Base-by-base conservation (phyloP, 2,888 invertebrate species). In the Chaetoderma sp. region DNA sequence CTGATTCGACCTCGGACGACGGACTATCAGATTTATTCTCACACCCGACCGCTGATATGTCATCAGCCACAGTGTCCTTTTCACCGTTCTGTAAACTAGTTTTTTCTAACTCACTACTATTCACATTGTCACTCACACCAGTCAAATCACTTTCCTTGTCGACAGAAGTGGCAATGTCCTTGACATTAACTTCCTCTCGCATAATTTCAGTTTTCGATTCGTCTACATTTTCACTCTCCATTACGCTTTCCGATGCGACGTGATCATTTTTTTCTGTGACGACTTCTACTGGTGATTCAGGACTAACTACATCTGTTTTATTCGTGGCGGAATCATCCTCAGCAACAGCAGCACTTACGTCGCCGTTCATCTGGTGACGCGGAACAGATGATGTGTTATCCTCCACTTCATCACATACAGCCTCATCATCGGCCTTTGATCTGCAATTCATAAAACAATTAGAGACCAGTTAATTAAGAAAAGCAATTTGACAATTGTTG, bases 51-150 rank as follows among this genome's bases (percentile, higher is more conserved):
- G n/a, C n/a, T n/a, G n/a, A n/a, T n/a, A n/a, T n/a, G n/a, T 60
- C 57, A 21, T 57, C 50, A 13, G 32, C 47, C 47, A 25, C 50
- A 32, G 55, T 47, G 0, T 32, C 42, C 58, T 56, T 59, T 33
- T 60, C 52, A 52, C 65, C 58, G n/a, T 45, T 47, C 21, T 30
- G 39, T 36, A 50, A 27, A 42, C 18, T 27, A 25, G 27, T 50
- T 13, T 50, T 39, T 28, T 58, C n/a, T 23, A 44, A 10, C 10
- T 30, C 54, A n/a, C 54, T 59, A 50, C 60, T 58, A 49, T 42
- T 50, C n/a, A 57, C 60, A 28, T 32, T 30, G n/a, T 64, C 45
- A 45, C 55, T 60, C 33, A 44, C 61, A 42, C 25, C 56, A 16
- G 56, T 50, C 3, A n/a, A 18, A 23, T 33, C 33, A 32, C n/a